A percentile compares a stretch with the other conserved stretches of the same genome.
Evolutionary conservation across 37 sponge, comb jelly and placozoan species (phyloP).

Genomic region (Hexactinellida sp.): DNA sequence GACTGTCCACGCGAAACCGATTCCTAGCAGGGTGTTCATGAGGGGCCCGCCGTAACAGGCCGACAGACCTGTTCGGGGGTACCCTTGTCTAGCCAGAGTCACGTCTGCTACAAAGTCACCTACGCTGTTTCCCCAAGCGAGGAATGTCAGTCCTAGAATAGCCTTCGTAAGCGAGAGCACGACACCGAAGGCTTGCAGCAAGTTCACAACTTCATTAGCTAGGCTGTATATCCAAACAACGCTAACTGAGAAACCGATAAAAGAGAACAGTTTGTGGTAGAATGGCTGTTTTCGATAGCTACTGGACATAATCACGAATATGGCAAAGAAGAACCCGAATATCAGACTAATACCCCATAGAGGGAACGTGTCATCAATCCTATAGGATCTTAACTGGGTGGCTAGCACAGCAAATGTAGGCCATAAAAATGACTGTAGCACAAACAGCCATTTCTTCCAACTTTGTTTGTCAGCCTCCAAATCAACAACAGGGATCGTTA

Average conservation of each 20-base stretch:
- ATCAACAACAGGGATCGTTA: constrained; percentile 86
- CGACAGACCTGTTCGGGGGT: constrained; percentile 88
- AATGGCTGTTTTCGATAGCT: constrained; percentile 38
- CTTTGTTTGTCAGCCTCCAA: constrained; percentile 44
- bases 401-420: constrained; percentile 40
- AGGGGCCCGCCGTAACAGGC: constrained; percentile 96
- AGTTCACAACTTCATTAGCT: constrained; percentile 84
- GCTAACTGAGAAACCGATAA: constrained; percentile 70
- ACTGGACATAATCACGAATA: constrained; percentile 60
- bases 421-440: constrained; percentile 59
- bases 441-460: constrained; percentile 90
- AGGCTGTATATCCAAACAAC: constrained; percentile 90
- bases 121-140: constrained; percentile 98
- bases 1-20: background rate
- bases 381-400: constrained; percentile 24
- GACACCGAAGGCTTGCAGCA: constrained; percentile 79
- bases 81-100: constrained; percentile 90
- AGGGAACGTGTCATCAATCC: constrained; percentile 52
- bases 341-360: constrained; percentile 37
- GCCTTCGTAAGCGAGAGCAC: constrained; percentile 70
- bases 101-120: constrained; percentile 92
- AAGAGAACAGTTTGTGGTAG: constrained; percentile 83
- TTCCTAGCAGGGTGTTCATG: constrained; percentile 60
- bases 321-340: constrained; percentile 27
- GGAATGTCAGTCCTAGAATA: constrained; percentile 81